Percentiles rank a stretch among this genome's conserved stretches.
Conservation (phyloP, 2,113 vertebrate species). For the Phyllostomus hastatus region DNA sequence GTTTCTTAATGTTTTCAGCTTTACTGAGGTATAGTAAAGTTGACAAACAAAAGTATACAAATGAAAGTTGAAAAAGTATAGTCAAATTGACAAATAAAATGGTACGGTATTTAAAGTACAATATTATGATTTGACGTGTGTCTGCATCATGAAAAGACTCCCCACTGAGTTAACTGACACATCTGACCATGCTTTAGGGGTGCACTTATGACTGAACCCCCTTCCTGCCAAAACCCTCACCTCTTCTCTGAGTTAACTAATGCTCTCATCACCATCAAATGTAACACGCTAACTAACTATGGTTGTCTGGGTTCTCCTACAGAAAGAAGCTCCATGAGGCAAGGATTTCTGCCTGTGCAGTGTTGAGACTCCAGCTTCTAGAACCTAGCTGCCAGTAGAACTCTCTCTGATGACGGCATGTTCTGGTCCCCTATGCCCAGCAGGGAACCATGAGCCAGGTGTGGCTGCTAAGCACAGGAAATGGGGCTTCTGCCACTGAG, state of each 20-base stretch:
- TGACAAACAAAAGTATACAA: too few relatives aligned
- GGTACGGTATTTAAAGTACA: not conserved
- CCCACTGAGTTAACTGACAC: not conserved
- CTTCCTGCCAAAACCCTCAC: not conserved
- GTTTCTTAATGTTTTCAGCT: not conserved
- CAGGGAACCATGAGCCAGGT: not conserved
- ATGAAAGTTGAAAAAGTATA: too few relatives aligned
- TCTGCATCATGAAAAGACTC: not conserved
- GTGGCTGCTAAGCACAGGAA: not conserved
- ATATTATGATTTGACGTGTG: not conserved
- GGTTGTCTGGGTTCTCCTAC: not conserved
- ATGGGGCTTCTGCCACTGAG: not conserved
- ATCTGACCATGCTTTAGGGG: not conserved
- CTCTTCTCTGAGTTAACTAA: too few relatives aligned
- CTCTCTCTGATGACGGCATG: not conserved
- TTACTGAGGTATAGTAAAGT: too few relatives aligned
- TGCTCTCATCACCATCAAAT: too few relatives aligned
- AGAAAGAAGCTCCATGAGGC: not conserved
- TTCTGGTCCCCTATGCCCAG: rapidly evolving
- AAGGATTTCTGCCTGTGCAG: not conserved
- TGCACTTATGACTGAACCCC: too few relatives aligned
- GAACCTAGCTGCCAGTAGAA: not conserved
- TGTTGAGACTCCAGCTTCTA: not conserved
- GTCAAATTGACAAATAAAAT: too few relatives aligned
- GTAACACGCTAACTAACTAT: rapidly evolving